phyloP scores from a whole-genome alignment of 2,113 vertebrate genomes.

The Notiomystis cincta region DNA sequence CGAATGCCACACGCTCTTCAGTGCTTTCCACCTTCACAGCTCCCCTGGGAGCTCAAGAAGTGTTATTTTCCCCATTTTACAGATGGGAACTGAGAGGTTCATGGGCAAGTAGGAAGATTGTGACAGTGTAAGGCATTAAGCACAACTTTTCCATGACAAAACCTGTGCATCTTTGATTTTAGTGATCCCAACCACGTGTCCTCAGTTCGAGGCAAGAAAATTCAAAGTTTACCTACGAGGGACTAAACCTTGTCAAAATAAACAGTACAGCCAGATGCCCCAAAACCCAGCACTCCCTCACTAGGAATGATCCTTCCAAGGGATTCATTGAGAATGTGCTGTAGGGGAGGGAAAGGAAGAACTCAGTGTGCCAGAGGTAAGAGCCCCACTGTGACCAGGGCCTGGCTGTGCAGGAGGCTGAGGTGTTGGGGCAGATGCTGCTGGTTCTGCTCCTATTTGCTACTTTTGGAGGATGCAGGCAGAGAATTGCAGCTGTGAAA shows the following conservation, averaged over 20 bases:
- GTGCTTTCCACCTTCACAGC: slow-evolving; percentile 10
- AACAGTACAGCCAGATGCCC: not conserved
- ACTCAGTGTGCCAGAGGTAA: not conserved
- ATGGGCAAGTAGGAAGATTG: not conserved
- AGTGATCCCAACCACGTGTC: not conserved
- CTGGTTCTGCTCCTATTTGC: not conserved
- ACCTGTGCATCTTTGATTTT: not conserved
- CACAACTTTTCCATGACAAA: not conserved
- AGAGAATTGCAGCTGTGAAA: not conserved
- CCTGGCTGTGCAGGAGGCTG: rapidly evolving
- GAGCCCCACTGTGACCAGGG: rapidly evolving
- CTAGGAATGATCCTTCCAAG: not conserved
- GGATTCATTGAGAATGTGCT: not conserved
- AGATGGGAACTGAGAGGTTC: not conserved
- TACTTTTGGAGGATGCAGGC: not conserved
- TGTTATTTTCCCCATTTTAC: slow-evolving; percentile 19
- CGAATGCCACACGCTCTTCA: not conserved
- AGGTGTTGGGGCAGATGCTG: not conserved
- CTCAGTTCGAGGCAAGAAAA: not conserved
- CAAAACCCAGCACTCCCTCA: not conserved
- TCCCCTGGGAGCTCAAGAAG: not conserved
- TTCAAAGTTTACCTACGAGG: not conserved
- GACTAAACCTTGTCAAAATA: not conserved
- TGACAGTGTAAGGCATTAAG: not conserved
- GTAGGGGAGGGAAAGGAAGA: not conserved